These are phyloP conservation scores for Piscicola geometra DNA, from an alignment of 2,888 invertebrate species.

Conservation along the genomic window DNA sequence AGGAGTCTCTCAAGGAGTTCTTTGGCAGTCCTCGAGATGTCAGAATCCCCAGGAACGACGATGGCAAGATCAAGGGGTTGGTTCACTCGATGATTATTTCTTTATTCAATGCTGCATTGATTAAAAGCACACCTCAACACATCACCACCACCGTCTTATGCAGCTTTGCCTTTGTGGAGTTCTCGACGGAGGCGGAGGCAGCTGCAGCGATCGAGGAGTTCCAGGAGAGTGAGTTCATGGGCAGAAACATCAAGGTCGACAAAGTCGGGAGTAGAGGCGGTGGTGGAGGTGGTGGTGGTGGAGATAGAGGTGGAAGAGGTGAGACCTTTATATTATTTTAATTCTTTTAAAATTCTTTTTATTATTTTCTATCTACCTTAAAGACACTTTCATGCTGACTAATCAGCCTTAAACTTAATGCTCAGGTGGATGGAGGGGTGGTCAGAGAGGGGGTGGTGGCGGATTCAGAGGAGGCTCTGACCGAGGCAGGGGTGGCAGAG, in stretches of 20 bases:
- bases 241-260: conserved; percentile 24
- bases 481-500: conserved; percentile 13
- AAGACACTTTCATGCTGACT: neutral
- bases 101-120: too few species aligned
- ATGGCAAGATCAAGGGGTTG: conserved; percentile 34
- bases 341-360: neutral
- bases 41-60: conserved; percentile 32
- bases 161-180: conserved; percentile 29
- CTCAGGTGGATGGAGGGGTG: neutral
- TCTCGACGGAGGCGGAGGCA: conserved; percentile 27
- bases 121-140: too few species aligned
- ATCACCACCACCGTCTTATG: neutral
- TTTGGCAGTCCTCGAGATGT: conserved; percentile 24
- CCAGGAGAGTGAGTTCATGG: conserved; percentile 22
- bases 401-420: too few species aligned
- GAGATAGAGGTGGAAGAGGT: neutral
- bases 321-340: neutral
- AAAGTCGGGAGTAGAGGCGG: neutral
- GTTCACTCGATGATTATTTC: neutral
- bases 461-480: conserved; percentile 23
- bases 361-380: neutral
- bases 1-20: conserved; percentile 28
- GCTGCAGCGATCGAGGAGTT: conserved; percentile 5
- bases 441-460: conserved; percentile 26
- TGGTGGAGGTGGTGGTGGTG: conserved; percentile 35